phyloP scores from a whole-genome alignment of 2,113 vertebrate genomes.

The Plotosus lineatus region DNA sequence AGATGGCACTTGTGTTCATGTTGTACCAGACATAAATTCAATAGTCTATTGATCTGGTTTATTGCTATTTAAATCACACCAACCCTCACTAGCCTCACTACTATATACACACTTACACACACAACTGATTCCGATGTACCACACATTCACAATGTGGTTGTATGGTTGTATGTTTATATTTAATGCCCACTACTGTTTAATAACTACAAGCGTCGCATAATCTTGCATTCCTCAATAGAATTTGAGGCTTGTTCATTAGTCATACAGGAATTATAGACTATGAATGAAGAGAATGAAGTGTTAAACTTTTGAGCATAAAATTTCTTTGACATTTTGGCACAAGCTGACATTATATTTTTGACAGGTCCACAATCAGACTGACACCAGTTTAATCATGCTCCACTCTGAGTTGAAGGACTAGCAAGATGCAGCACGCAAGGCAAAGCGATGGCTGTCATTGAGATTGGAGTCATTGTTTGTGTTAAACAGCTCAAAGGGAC shows the following conservation, averaged over 20 bases:
- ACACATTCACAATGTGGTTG: not conserved
- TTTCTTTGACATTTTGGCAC: slow-evolving; percentile 6
- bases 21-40: slow-evolving; percentile 7
- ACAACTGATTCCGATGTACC: not conserved
- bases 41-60: slow-evolving; percentile 32
- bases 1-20: not conserved
- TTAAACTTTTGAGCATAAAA: not conserved
- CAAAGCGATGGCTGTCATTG: not conserved
- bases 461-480: slow-evolving; percentile 8
- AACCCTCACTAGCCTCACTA: slow-evolving; percentile 14
- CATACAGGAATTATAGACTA: not conserved
- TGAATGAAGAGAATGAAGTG: too few relatives aligned
- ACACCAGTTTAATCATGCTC: slow-evolving; percentile 14
- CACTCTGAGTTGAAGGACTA: not conserved
- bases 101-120: not conserved
- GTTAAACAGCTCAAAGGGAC: slow-evolving; percentile 2
- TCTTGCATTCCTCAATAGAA: not conserved
- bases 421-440: not conserved
- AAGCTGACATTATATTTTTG: not conserved
- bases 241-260: not conserved
- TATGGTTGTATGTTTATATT: not conserved
- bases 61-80: slow-evolving; percentile 35
- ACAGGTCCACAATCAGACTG: slow-evolving; percentile 2
- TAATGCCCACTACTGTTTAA: slow-evolving; percentile 1
- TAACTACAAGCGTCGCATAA: not conserved